phyloP scores from a whole-genome alignment of 2,888 invertebrate species.

The Diaphora mendica region DNA sequence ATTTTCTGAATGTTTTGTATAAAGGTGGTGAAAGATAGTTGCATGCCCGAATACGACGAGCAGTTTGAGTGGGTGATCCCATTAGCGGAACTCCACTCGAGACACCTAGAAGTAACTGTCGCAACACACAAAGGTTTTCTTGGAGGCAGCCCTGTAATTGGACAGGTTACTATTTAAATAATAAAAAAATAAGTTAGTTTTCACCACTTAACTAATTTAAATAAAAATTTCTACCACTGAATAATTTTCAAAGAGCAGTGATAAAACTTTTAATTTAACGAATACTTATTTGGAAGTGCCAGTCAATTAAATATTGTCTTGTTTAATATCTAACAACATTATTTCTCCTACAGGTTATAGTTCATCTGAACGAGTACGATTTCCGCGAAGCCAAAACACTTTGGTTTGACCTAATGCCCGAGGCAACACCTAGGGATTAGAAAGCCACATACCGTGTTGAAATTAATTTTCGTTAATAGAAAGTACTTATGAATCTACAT shows the following conservation, averaged over 20 bases:
- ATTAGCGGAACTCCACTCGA: conserved; percentile 91
- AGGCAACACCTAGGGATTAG: conserved; percentile 76
- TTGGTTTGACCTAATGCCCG: conserved; percentile 91
- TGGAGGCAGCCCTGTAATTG: conserved; percentile 93
- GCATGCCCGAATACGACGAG: conserved; percentile 96
- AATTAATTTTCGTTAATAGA: conserved; percentile 27
- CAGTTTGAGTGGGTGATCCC: conserved; percentile 96
- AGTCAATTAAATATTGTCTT: neutral
- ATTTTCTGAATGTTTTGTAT: neutral
- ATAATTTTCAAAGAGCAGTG: neutral
- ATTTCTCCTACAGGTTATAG: conserved; percentile 83
- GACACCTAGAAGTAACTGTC: conserved; percentile 94
- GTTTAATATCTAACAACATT: neutral
- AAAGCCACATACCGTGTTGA: conserved; percentile 11
- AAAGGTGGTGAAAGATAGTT: conserved; percentile 93
- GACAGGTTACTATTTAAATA: conserved; percentile 86
- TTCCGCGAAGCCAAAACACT: conserved; percentile 89
- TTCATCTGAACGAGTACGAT: conserved; percentile 89
- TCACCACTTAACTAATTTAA: neutral
- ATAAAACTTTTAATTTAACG: neutral
- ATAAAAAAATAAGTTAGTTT: neutral
- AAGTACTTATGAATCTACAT: conserved; percentile 60
- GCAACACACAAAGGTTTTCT: conserved; percentile 95
- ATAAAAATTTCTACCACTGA: neutral
- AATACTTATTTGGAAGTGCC: neutral